Conservation (phyloP, 2,113 vertebrate genomes). For the Pedetes capensis region DNA sequence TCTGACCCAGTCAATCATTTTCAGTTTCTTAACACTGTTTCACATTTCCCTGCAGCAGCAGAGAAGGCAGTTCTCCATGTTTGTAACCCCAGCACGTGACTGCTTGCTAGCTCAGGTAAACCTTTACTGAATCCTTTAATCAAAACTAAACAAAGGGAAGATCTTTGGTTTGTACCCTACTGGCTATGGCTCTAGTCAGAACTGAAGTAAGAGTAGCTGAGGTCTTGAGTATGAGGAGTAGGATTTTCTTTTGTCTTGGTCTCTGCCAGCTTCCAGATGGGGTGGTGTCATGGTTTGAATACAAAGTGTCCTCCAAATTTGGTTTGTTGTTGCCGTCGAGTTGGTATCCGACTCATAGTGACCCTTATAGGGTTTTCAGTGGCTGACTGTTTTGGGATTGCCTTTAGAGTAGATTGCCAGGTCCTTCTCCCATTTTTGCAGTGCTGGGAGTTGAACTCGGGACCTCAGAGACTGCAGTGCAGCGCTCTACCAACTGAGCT, state of each 20-base stretch:
- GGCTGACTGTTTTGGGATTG: too few species aligned
- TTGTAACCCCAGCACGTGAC: not conserved
- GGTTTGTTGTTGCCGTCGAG: too few species aligned
- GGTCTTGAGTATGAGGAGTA: not conserved
- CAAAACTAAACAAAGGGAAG: not conserved
- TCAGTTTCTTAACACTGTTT: not conserved
- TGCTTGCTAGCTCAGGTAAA: not conserved
- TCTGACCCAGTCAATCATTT: not conserved
- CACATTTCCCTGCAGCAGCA: not conserved
- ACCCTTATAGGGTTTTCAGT: too few species aligned
- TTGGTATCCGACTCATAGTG: too few species aligned
- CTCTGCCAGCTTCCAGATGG: not conserved
- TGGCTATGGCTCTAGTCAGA: not conserved
- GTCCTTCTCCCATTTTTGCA: too few species aligned
- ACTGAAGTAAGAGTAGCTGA: not conserved
- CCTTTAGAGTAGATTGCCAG: too few species aligned
- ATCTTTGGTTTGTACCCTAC: not conserved
- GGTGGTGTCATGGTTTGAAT: too few species aligned
- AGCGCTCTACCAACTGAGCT: too few species aligned
- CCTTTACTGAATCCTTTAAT: not conserved
- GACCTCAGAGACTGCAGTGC: too few species aligned
- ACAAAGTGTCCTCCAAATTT: too few species aligned
- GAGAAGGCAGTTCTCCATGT: not conserved
- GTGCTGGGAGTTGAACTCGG: too few species aligned
- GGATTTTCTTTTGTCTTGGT: not conserved